Evolutionary conservation across 2,888 invertebrate genomes (phyloP), one percentile per base, ranked within the genome.

Genomic region (Timema cristinae): DNA sequence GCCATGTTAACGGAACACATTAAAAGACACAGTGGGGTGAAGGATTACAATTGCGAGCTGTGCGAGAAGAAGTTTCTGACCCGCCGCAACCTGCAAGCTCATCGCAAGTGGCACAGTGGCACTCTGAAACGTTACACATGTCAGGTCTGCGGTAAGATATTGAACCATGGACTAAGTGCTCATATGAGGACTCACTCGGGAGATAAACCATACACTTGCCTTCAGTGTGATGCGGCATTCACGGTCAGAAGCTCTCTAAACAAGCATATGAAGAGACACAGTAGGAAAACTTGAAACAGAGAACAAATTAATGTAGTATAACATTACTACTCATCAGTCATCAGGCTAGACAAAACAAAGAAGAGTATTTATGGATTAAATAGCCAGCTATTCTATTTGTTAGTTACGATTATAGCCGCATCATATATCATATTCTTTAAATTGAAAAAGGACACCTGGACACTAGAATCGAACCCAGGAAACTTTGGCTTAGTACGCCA

Each of bases 131-230:
- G 67, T 54, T 72, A 69, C 52, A 74, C 72, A 10, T 76, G 76
- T 50, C 56, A 56, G n/a, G 72, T 75, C 7, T 76, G 76, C 63
- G 73, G 75, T 11, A 75, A 75, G 69, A 61, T 70, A 10, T 68
- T 76, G 16, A 71, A 73, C n/a, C 71, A 75, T 70, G 71, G 75
- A 52, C 69, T 74, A 10, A 71, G 74, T 56, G 73, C 74, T 8
- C 76, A 76, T 52, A 76, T 76, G 75, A 52, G 72, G 50, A 73
- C 73, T 6, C 76, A 76, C 66, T 73, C 75, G 10, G 75, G 74
- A 8, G 59, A 73, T 15, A 76, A 76, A 67, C 75, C 75, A 0
- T 75, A 73, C 56, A 63, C 61, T 5, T 76, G 76, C 48, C 63
- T 70, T 47, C 47, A 72, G 47, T 76, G 76, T 69, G 71, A 56